Conservation (phyloP, 2,113 vertebrate species). For the Cochlearius cochlearius region DNA sequence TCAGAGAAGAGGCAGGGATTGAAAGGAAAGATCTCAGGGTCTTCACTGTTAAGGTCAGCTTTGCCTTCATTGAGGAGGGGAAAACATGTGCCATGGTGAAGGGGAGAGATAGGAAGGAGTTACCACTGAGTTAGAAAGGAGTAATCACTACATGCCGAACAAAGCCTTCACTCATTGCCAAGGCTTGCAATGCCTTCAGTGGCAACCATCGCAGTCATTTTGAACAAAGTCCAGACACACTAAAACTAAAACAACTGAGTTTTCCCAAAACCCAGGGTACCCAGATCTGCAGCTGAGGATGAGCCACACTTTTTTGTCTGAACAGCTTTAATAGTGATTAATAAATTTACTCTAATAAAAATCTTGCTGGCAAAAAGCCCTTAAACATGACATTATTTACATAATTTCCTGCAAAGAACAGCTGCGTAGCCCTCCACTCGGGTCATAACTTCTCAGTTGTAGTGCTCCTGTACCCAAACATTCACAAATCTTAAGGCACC, state of each 20-base stretch:
- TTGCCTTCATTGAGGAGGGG: not conserved
- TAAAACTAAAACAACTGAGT: not conserved
- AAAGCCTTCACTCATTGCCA: not conserved
- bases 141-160: not conserved
- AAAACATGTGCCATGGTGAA: not conserved
- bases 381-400: slow-evolving; percentile 69
- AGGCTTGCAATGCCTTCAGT: not conserved
- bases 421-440: slow-evolving; percentile 24
- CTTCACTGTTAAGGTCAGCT: not conserved
- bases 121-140: not conserved
- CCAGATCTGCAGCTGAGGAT: not conserved
- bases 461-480: slow-evolving; percentile 36
- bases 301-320: not conserved
- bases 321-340: slow-evolving; percentile 61
- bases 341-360: slow-evolving; percentile 67
- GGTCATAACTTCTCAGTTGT: slow-evolving; percentile 38
- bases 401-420: slow-evolving; percentile 58
- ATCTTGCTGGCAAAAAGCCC: slow-evolving; percentile 58
- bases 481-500: slow-evolving; percentile 60
- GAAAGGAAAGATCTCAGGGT: not conserved
- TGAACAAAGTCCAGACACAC: not conserved
- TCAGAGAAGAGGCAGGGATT: not conserved
- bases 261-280: not conserved
- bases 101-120: not conserved
- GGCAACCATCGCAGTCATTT: not conserved